Percentiles rank a stretch among this genome's conserved stretches.
phyloP scores from a whole-genome alignment of 2,113 vertebrate genomes.

The Orthochromis malagaraziensis region DNA sequence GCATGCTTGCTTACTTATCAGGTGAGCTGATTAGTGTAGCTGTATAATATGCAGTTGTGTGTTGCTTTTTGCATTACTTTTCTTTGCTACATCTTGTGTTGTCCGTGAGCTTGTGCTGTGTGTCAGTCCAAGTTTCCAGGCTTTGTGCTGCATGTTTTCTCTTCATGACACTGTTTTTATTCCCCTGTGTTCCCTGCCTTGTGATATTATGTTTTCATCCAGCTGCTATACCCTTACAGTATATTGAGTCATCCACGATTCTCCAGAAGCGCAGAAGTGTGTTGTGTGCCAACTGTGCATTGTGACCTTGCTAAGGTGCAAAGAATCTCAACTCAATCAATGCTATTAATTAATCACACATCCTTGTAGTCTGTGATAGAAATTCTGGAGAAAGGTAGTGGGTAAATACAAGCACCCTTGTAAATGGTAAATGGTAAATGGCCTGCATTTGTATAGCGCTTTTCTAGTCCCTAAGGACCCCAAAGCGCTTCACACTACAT shows the following conservation, averaged over 20 bases:
- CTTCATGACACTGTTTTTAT: neutral
- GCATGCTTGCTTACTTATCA: neutral
- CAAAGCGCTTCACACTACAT: no score
- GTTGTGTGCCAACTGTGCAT: neutral
- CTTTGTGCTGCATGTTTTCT: neutral
- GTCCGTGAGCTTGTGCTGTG: neutral
- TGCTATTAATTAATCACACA: conserved; percentile 50
- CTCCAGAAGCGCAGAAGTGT: neutral
- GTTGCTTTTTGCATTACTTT: neutral
- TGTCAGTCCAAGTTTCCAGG: neutral
- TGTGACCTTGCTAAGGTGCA: conserved; percentile 14
- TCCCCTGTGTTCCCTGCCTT: neutral
- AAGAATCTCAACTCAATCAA: conserved; percentile 32
- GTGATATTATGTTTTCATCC: neutral
- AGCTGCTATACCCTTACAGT: neutral
- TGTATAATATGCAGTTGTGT: neutral
- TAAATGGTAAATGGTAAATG: no score
- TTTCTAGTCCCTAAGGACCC: no score
- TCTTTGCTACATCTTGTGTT: neutral
- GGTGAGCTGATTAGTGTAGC: neutral
- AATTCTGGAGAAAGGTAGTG: neutral
- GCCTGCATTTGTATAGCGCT: no score
- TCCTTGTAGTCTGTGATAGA: neutral
- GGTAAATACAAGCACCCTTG: neutral
- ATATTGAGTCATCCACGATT: neutral